Percentiles rank a stretch among this genome's conserved stretches.
Evolutionary conservation across 1,140 invertebrate species (phyloP).

Genomic region (Philotrypesis tridentata): DNA sequence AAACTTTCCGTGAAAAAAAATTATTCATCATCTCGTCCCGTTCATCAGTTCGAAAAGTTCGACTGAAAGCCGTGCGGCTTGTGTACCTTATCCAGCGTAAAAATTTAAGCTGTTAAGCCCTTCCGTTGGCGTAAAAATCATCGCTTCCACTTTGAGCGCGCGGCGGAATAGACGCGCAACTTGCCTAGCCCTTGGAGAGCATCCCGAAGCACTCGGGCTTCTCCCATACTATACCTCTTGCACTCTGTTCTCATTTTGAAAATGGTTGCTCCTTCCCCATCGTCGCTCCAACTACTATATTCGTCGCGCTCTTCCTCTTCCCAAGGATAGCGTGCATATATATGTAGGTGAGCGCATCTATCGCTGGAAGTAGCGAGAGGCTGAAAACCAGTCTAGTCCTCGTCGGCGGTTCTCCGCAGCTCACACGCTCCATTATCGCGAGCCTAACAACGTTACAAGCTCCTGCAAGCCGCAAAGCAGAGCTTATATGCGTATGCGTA

Average conservation of each 20-base stretch:
- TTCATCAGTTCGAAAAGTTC: no score
- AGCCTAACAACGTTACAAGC: constrained; percentile 32
- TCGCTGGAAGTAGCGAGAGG: not conserved
- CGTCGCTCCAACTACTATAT: not conserved
- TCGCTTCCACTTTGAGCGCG: not conserved
- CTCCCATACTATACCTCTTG: not conserved
- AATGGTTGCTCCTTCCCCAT: not conserved
- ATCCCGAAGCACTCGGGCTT: not conserved
- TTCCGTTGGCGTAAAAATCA: not conserved
- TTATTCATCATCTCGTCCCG: no score
- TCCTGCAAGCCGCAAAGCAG: constrained; percentile 3
- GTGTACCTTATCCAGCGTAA: no score
- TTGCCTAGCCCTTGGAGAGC: not conserved
- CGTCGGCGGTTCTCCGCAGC: not conserved
- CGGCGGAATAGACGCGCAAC: not conserved
- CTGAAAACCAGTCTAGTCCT: not conserved
- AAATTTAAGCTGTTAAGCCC: not conserved
- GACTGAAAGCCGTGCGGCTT: no score
- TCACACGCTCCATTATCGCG: constrained; percentile 31
- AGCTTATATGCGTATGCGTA: not conserved
- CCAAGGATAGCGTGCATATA: not conserved
- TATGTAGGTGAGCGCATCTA: no score
- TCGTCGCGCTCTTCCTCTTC: not conserved
- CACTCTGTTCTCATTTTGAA: not conserved
- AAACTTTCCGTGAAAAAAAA: no score